phyloP scores from a whole-genome alignment of 2,888 invertebrate genomes.

The Chymomyza procnemis region DNA sequence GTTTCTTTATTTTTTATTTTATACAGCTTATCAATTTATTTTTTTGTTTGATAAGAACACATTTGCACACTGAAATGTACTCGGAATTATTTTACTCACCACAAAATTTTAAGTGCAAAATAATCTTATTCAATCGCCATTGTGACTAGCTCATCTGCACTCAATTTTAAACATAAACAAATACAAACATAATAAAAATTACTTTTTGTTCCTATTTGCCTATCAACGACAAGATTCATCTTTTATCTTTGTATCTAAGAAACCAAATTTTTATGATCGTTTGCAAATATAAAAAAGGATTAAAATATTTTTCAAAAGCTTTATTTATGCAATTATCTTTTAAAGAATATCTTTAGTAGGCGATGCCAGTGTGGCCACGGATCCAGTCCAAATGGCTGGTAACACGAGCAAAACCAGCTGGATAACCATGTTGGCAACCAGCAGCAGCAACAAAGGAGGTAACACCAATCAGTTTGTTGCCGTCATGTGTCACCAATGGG shows the following conservation, averaged over 20 bases:
- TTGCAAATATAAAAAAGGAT: background rate
- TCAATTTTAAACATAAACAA: too few species aligned
- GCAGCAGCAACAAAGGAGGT: conserved; percentile 46
- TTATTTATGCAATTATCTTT: background rate
- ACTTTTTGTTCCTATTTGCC: too few species aligned
- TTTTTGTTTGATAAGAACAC: background rate
- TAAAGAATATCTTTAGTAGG: conserved; percentile 16
- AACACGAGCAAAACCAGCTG: conserved; percentile 47
- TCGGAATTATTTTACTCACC: too few species aligned
- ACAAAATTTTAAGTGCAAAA: too few species aligned
- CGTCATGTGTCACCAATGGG: conserved; percentile 57
- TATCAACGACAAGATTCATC: too few species aligned
- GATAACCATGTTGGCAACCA: conserved; percentile 45
- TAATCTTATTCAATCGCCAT: too few species aligned
- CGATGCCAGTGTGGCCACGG: conserved; percentile 44
- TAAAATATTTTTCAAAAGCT: background rate
- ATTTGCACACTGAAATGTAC: too few species aligned
- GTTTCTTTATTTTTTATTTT: background rate
- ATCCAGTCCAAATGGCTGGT: conserved; percentile 62
- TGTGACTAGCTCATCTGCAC: too few species aligned
- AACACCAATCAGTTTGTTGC: conserved; percentile 42
- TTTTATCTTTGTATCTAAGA: too few species aligned
- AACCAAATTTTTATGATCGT: too few species aligned
- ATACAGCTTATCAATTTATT: background rate
- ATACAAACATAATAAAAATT: too few species aligned